Evolutionary conservation across 2,113 vertebrate species (phyloP).

Genomic region (Enhydra lutris): DNA sequence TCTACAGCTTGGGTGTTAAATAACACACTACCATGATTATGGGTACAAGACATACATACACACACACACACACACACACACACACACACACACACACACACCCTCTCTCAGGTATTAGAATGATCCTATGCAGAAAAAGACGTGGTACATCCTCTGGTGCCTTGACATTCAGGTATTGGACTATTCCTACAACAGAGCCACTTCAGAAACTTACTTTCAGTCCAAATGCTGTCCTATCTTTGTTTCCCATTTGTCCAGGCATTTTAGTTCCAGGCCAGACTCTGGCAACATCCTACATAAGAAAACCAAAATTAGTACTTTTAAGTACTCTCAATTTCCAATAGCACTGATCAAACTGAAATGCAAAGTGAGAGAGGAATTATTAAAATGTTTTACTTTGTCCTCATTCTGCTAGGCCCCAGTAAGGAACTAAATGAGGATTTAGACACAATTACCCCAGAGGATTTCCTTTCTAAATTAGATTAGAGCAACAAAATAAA

Average conservation of each 20-base stretch:
- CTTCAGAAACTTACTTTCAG: slow-evolving; percentile 87
- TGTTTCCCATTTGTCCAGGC: slow-evolving; percentile 95
- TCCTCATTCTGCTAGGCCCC: not conserved
- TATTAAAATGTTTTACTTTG: not conserved
- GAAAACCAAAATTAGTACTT: not conserved
- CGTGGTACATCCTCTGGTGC: not conserved
- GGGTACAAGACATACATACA: not conserved
- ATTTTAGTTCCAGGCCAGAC: slow-evolving; percentile 97
- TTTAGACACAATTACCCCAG: not conserved
- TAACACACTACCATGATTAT: not conserved
- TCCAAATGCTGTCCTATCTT: slow-evolving; percentile 85
- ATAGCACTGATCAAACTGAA: not conserved
- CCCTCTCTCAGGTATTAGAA: not conserved
- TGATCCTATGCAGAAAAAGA: not conserved
- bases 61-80: not conserved
- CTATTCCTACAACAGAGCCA: not conserved
- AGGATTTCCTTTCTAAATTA: not conserved
- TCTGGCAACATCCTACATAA: slow-evolving; percentile 88
- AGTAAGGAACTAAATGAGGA: not conserved
- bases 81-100: not conserved
- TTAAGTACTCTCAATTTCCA: not conserved
- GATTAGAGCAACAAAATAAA: slow-evolving; percentile 1
- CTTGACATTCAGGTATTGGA: not conserved
- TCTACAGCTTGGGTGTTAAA: not conserved
- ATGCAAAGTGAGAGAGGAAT: not conserved